Conservation (phyloP, 2,797 vertebrate species). For the Pseudochirops cupreus region DNA sequence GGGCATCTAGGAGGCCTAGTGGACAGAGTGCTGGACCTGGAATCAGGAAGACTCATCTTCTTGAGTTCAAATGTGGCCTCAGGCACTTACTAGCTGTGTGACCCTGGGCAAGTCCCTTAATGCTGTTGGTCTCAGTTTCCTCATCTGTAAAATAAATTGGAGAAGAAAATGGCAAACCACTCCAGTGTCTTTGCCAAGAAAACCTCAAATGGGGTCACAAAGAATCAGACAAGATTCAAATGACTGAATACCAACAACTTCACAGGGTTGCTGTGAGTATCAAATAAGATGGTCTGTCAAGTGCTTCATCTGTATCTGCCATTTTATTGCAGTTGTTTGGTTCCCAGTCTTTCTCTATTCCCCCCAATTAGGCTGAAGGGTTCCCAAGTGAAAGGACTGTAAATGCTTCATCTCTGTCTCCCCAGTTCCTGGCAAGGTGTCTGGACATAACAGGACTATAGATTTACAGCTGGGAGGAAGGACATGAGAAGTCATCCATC, state of each 20-base stretch:
- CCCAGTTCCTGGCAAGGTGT: background rate
- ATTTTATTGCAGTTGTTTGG: background rate
- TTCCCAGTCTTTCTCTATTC: background rate
- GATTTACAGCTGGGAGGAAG: background rate
- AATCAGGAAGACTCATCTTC: too few relatives aligned
- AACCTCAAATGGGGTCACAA: background rate
- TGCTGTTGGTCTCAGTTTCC: background rate
- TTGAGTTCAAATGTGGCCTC: background rate
- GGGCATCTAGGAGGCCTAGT: background rate
- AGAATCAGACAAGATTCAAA: background rate
- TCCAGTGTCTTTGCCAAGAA: background rate
- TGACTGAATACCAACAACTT: background rate
- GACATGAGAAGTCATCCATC: background rate
- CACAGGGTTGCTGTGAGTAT: background rate
- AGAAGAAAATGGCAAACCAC: background rate
- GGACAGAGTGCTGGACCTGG: background rate
- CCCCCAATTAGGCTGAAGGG: background rate
- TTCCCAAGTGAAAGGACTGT: background rate
- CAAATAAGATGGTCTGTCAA: background rate
- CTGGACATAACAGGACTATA: background rate
- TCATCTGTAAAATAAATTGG: background rate
- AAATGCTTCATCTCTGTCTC: background rate
- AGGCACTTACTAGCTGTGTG: background rate
- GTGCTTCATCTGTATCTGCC: background rate
- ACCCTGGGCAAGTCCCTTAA: background rate